Percentiles rank a stretch among this genome's conserved stretches.
Conservation (phyloP, 2,797 vertebrate species). For the Notamacropus eugenii region DNA sequence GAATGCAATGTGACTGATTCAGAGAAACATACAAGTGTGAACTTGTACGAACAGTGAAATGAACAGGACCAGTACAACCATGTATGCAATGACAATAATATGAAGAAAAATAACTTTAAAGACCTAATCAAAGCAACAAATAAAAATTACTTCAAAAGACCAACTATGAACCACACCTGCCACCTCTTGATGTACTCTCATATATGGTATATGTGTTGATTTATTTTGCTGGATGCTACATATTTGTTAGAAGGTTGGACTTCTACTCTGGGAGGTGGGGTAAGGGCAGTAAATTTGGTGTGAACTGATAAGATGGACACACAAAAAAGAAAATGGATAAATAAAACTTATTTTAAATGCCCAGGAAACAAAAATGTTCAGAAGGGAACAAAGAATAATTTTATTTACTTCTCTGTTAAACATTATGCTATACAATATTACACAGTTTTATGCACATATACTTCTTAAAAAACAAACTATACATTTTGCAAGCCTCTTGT, state of each 20-base stretch:
- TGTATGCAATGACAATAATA: not conserved
- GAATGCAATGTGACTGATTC: not conserved
- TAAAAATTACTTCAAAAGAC: not conserved
- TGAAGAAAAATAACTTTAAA: not conserved
- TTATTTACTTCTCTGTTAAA: not conserved
- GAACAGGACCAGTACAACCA: not conserved
- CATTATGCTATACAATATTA: not conserved
- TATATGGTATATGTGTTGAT: not conserved
- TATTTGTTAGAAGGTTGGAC: not conserved
- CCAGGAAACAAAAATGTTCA: not conserved
- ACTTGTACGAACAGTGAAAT: not conserved
- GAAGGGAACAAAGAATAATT: not conserved
- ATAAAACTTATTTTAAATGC: not conserved
- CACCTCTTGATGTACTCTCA: not conserved
- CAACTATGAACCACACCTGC: not conserved
- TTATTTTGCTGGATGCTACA: not conserved
- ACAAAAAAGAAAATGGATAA: not conserved
- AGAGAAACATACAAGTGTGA: not conserved
- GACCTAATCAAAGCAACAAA: not conserved
- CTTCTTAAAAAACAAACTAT: not conserved
- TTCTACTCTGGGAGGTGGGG: not conserved
- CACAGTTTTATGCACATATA: not conserved
- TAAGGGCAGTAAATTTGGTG: not conserved
- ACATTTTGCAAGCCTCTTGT: not conserved
- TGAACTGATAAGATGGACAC: not conserved